A percentile compares a stretch with the other conserved stretches of the same genome.
Evolutionary conservation across 1,140 invertebrate genomes (phyloP).

Genomic region (Lepidurus couesii): DNA sequence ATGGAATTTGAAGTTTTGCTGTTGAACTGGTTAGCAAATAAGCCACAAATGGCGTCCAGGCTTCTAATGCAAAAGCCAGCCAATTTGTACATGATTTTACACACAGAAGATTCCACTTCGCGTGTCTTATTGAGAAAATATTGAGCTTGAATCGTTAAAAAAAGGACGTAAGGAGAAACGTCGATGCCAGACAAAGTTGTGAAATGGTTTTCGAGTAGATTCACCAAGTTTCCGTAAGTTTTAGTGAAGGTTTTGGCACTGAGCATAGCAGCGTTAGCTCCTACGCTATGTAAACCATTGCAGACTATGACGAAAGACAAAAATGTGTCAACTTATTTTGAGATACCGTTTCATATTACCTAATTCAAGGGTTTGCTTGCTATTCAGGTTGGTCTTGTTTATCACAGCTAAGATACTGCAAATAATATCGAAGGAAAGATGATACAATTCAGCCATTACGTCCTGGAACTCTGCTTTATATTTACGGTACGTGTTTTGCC

Average conservation of each 20-base stretch:
- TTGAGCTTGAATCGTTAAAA: neutral
- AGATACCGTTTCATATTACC: neutral
- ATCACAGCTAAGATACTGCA: neutral
- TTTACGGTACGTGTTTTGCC: neutral
- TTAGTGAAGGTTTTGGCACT: neutral
- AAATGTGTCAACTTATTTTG: neutral
- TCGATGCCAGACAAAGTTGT: neutral
- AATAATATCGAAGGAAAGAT: neutral
- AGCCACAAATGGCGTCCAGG: neutral
- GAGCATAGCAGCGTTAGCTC: neutral
- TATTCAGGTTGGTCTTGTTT: neutral
- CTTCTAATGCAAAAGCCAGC: neutral
- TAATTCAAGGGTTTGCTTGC: neutral
- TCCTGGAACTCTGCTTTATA: conserved; percentile 11
- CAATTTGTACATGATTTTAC: neutral
- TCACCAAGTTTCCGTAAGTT: neutral
- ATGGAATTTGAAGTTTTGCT: neutral
- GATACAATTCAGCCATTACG: neutral
- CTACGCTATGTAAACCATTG: neutral
- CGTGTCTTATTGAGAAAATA: neutral
- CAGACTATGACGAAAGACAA: neutral
- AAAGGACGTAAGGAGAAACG: neutral
- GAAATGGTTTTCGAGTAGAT: neutral
- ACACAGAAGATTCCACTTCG: neutral
- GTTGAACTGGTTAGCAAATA: neutral